Percentiles rank a stretch among this genome's conserved stretches.
These are phyloP conservation scores for Dicyema japonicum DNA, from an alignment of 1,140 invertebrate genomes.

Conservation along the genomic window DNA sequence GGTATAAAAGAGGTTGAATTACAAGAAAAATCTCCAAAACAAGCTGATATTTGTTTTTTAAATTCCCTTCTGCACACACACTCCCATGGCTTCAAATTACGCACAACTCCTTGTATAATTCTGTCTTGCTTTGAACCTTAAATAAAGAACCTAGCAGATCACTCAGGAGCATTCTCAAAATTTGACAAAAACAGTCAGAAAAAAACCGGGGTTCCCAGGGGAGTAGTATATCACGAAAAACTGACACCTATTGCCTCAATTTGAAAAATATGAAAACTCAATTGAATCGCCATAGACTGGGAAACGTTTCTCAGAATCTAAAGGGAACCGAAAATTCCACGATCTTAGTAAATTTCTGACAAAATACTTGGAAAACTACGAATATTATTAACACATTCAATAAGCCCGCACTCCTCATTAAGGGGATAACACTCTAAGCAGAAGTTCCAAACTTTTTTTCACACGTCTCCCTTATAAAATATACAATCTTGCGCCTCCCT, in stretches of 20 bases:
- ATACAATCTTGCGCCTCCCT: too few relatives aligned
- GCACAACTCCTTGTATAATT: constrained; percentile 58
- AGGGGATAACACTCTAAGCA: constrained; percentile 50
- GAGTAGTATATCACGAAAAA: constrained; percentile 35
- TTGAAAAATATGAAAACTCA: constrained; percentile 3
- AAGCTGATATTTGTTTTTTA: constrained; percentile 54
- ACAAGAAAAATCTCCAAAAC: too few relatives aligned
- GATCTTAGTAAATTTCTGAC: constrained; percentile 36
- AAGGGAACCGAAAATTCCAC: constrained; percentile 7
- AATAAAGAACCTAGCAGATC: constrained; percentile 23
- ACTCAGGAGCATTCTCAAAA: constrained; percentile 55
- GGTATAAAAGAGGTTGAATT: constrained; percentile 43
- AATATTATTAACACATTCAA: constrained; percentile 72
- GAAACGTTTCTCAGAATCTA: background rate
- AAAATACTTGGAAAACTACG: constrained; percentile 35
- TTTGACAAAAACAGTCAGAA: constrained; percentile 48
- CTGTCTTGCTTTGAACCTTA: constrained; percentile 31
- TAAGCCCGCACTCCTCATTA: constrained; percentile 61
- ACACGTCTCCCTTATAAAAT: too few relatives aligned
- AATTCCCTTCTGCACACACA: constrained; percentile 58
- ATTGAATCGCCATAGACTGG: background rate
- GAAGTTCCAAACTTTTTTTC: too few relatives aligned
- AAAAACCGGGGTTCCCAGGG: constrained; percentile 46
- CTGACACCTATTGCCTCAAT: constrained; percentile 28
- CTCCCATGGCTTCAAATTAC: constrained; percentile 55